Conservation (phyloP, 2,797 vertebrate species). For the Pterois miles region DNA sequence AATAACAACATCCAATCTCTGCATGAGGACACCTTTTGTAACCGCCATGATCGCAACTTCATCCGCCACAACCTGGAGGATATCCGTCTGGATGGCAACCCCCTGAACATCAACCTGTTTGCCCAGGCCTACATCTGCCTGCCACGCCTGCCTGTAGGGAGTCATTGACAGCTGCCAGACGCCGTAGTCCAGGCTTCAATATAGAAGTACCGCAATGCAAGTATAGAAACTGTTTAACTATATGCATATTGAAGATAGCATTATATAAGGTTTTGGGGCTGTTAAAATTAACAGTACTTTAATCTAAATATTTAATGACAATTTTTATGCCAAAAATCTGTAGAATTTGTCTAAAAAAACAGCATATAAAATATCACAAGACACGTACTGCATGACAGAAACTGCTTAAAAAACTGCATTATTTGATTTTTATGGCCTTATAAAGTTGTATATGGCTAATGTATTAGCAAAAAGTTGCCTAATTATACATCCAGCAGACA, state of each 20-base stretch:
- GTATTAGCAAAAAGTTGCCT: too few species aligned
- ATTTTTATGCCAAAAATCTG: background rate
- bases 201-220: background rate
- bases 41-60: constrained; percentile 72
- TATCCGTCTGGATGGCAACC: constrained; percentile 86
- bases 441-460: too few species aligned
- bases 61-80: constrained; percentile 83
- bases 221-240: background rate
- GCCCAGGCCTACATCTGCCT: constrained; percentile 84
- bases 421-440: too few species aligned
- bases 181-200: background rate
- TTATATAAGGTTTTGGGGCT: background rate
- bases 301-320: background rate
- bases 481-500: too few species aligned
- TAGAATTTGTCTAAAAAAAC: too few species aligned
- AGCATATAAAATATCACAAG: too few species aligned
- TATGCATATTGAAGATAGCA: background rate
- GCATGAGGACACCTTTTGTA: constrained; percentile 83
- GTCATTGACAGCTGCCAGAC: background rate
- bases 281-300: background rate
- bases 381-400: too few species aligned
- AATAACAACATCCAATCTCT: constrained; percentile 86
- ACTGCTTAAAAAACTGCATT: too few species aligned
- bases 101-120: constrained; percentile 85
- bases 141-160: constrained; percentile 84